Base-by-base conservation (phyloP, 2,888 invertebrate genomes). In the Microctonus aethiopoides region DNA sequence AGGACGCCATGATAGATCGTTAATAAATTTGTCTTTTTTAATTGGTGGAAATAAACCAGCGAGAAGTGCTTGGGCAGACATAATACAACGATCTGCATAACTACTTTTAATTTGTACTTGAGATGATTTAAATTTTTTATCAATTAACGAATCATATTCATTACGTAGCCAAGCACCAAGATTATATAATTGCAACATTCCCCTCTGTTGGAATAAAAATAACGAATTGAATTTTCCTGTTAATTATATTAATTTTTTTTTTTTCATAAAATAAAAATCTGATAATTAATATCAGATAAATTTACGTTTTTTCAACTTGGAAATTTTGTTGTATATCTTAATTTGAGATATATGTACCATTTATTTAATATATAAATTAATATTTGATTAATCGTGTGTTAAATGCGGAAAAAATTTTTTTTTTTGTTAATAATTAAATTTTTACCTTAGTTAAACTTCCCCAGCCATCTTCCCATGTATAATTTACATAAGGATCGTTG, bases 31-130 rank as follows among this genome's bases (percentile, higher is more conserved):
- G 80, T 93, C 92, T 4, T 89, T 84, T 60, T 88, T 88, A 0
- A 87, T 83, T 0, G 93, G 93, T 2, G 92, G 92, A 83, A 90
- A 95, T 61, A 95, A 85, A 0, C 95, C 96, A 0, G 95, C 94
- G 46, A 95, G 87, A 72, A 96, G 89, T 34, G 92, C 89, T 82
- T 94, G 92, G 0, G 95, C 96, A 81, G 95, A 96, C 93, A 95
- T 94, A 77, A 95, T 87, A 80, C 96, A 95, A 65, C 97, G 90
- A 73, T 96, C 93, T 68, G 91, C 90, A 80, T 94, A 94, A 76
- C 96, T 96, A 83, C 95, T 95, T 13, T 89, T 86, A 1, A 93
- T 88, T 72, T 79, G 63, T 6, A 78, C 76, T 20, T 70, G 77
- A 3, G 73, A 65, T 9, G 73, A 71, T 3, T 70, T 54, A 67